Conservation (phyloP, 1,140 invertebrate species). For the Aphidius ervi region DNA sequence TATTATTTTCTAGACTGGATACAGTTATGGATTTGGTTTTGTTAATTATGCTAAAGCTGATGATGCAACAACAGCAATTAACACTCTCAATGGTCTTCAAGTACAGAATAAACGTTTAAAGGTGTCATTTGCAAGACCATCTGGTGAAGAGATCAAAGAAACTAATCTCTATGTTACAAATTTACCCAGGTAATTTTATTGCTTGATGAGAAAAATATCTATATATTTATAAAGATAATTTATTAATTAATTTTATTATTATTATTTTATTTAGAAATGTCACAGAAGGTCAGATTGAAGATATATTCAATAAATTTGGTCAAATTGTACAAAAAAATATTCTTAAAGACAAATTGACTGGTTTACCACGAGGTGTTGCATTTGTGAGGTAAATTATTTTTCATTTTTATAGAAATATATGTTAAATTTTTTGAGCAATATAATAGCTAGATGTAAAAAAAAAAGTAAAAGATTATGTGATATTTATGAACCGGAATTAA, state of each 20-base stretch:
- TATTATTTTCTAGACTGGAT: conserved; percentile 69
- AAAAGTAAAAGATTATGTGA: background rate
- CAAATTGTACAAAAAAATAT: conserved; percentile 88
- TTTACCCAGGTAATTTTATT: conserved; percentile 64
- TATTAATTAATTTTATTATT: conserved; percentile 51
- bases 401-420: background rate
- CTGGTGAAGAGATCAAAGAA: conserved; percentile 89
- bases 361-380: conserved; percentile 80
- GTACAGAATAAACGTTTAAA: conserved; percentile 70
- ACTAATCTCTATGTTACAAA: conserved; percentile 93
- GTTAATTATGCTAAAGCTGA: conserved; percentile 84
- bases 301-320: conserved; percentile 81
- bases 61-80: conserved; percentile 82
- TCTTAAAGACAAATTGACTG: conserved; percentile 81
- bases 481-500: background rate
- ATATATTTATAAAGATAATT: conserved; percentile 5
- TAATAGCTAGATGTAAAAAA: background rate
- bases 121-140: conserved; percentile 87
- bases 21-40: conserved; percentile 95
- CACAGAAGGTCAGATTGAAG: conserved; percentile 75
- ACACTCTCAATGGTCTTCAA: conserved; percentile 81
- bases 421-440: background rate
- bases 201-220: background rate
- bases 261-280: conserved; percentile 59
- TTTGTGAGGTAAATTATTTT: conserved; percentile 75